phyloP scores from a whole-genome alignment of 2,113 vertebrate species.

The Canis aureus region DNA sequence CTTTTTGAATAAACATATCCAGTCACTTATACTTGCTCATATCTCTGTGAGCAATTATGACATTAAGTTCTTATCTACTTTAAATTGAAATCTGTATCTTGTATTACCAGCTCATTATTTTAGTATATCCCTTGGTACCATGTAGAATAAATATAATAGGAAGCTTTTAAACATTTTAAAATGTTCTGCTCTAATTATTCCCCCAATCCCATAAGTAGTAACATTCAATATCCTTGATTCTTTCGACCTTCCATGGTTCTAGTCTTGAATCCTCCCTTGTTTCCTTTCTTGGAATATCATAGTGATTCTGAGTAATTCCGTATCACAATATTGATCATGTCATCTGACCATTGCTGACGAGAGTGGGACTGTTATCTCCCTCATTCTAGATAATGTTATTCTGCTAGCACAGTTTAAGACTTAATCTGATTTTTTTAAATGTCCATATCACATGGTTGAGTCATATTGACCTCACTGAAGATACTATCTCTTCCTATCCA shows the following conservation, averaged over 20 bases:
- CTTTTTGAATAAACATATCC: not conserved
- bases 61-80: constrained; percentile 9
- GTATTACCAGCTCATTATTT: not conserved
- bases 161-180: constrained; percentile 52
- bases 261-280: not conserved
- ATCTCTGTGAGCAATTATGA: not conserved
- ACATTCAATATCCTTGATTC: not conserved
- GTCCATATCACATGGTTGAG: constrained; percentile 2
- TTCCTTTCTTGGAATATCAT: constrained; percentile 31
- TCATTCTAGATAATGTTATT: constrained; percentile 56
- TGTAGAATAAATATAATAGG: not conserved
- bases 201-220: not conserved
- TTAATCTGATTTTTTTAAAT: constrained; percentile 45
- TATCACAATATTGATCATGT: constrained; percentile 48
- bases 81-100: not conserved
- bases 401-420: constrained; percentile 33
- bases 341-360: constrained; percentile 49
- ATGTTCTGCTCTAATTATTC: not conserved
- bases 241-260: not conserved
- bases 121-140: constrained; percentile 2
- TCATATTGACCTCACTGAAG: constrained; percentile 36
- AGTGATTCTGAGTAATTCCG: constrained; percentile 32
- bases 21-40: not conserved
- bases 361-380: not conserved
- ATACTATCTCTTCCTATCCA: constrained; percentile 24